Base-by-base conservation (phyloP, 2,113 vertebrate genomes). In the Cervus canadensis region DNA sequence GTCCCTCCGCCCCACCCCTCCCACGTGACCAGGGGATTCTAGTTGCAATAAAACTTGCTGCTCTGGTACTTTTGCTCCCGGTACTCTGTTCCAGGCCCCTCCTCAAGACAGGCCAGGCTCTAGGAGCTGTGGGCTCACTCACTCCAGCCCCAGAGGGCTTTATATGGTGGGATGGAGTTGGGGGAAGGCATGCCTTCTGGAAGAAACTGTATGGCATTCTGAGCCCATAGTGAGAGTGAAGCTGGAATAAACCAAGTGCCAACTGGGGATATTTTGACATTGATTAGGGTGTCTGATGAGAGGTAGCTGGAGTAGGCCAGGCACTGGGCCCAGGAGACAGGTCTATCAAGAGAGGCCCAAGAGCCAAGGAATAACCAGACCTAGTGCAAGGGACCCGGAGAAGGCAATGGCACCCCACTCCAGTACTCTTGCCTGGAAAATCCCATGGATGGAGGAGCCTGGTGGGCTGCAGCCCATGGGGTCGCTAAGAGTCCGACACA, bases 11-110 rank as follows among this genome's bases (percentile, higher is more conserved):
- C 43, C 85, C 36, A 2, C 62, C 81, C 78, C 74, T 83, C 50
- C 50, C 64, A 96, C 91, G 30, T 83, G 93, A 89, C 93, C 26
- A 48, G 89, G 89, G 76, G 13, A 74, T 84, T 95, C 95, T 95
- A 91, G 87, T 95, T 76, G 78, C 97, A 98, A 98, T 98, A 98
- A 98, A 98, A 95, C 45, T 11, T 92, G 91, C 86, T 95, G 96
- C 96, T 96, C n/a, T 40, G 52, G 23, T 87, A 67, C 71, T 45
- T 43, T 25, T 64, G 16, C 48, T 74, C 25, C 59, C 56, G 2
- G 40, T 79, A 0, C 82, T 74, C 64, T n/a, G n/a, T 25, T 40
- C 83, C 26, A 7, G 17, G 43, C 56, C 76, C 81, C 48, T 81
- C 56, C 23, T 3, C 19, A 82, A 60, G 62, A 28, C 33, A 15